Evolutionary conservation across 2,797 vertebrate genomes (phyloP), one percentile per base, ranked within the genome.

Genomic region (Pangasius macronema): DNA sequence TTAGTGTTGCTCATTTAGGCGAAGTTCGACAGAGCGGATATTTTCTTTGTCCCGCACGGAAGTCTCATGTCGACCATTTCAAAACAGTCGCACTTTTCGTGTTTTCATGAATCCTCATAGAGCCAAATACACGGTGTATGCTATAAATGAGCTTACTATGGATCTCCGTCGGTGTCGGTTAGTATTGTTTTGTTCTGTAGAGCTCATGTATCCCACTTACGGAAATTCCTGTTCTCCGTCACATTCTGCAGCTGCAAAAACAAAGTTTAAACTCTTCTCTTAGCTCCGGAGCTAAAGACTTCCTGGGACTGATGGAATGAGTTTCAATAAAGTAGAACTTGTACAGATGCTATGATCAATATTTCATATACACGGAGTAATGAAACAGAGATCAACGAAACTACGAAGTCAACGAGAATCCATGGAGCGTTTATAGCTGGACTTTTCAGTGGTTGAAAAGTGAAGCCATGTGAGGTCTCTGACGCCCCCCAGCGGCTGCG

Each of bases 31-130:
- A 42, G 22, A 27, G 3, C 10, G 55, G 55, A 82, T 7, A n/a
- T 30, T 67, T 51, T 33, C 81, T 83, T 83, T 83, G 81, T 83
- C 81, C 57, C 11, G 2, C 39, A 42, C 59, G 81, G 81, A 82
- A 65, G 42, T 82, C 61, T 30, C 61, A 67, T 33, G 42, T 53
- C 81, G 42, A 67, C 81, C 61, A 51, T 83, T 82, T 8, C 59
- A 65, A 11, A 20, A 16, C 9, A 49, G 16, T 18, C 18, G 27
- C 9, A 51, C 16, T 20, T 30, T 46, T 67, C 27, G 0, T 51
- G 42, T 30, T 30, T 61, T 61, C 42, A 22, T 49, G 24, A 82
- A 36, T 63, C 5, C 9, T n/a, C 24, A 27, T 9, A 46, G 3
- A 82, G 5, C 16, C 42, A 51, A 13, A 63, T 4, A 49, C 33